Conservation (phyloP, 2,797 vertebrate genomes). For the Adelosebastes latens region DNA sequence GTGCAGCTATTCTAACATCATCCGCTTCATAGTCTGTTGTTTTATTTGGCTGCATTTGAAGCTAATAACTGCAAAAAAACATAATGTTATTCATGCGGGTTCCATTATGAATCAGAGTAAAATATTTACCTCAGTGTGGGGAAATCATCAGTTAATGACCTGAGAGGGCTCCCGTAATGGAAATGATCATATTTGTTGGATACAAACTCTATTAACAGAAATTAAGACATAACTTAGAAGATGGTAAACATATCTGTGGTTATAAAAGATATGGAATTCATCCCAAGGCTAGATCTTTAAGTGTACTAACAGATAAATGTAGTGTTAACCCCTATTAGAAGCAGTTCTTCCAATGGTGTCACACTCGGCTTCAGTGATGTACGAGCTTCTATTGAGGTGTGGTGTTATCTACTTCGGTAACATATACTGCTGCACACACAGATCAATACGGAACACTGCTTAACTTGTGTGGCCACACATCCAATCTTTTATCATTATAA, state of each 20-base stretch:
- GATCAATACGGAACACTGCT: conserved; percentile 60
- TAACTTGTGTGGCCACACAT: conserved; percentile 50
- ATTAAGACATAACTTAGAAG: background rate
- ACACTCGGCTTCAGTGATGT: conserved; percentile 31
- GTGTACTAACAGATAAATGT: background rate
- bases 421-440: conserved; percentile 31
- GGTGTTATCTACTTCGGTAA: conserved; percentile 52
- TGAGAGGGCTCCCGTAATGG: background rate
- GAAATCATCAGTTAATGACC: background rate
- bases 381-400: conserved; percentile 4
- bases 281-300: background rate
- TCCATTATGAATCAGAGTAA: background rate
- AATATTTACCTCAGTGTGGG: background rate
- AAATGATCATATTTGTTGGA: background rate
- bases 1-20: background rate
- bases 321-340: background rate
- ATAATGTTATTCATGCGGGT: background rate
- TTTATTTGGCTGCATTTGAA: background rate
- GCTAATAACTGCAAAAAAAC: background rate
- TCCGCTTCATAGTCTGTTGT: background rate
- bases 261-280: background rate
- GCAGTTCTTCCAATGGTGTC: background rate
- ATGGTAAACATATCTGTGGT: background rate
- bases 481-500: conserved; percentile 56
- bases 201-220: background rate